phyloP scores from a whole-genome alignment of 2,888 invertebrate genomes.

The Melieria crassipennis region DNA sequence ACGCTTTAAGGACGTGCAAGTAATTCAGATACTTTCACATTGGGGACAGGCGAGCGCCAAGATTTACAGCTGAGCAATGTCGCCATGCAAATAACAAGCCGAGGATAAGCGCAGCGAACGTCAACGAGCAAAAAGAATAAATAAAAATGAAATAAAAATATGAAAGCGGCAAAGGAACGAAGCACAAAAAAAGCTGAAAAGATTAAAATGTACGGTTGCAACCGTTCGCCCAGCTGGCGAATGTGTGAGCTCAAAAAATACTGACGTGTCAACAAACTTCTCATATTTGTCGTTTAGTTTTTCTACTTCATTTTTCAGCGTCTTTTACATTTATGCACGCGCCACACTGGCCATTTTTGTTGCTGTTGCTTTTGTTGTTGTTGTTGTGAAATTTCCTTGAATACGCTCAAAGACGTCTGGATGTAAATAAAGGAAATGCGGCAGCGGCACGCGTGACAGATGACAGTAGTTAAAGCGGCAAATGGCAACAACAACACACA shows the following conservation, averaged over 20 bases:
- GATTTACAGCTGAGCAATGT: too few relatives aligned
- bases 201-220: background rate
- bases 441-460: background rate
- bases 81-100: background rate
- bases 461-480: conserved; percentile 3
- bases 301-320: too few relatives aligned
- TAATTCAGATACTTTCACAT: conserved; percentile 13
- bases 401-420: background rate
- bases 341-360: too few relatives aligned
- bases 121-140: background rate
- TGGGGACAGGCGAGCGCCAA: too few relatives aligned
- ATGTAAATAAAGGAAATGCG: background rate
- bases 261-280: conserved; percentile 31
- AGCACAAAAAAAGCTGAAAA: conserved; percentile 8
- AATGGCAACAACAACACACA: conserved; percentile 44
- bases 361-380: background rate
- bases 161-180: conserved; percentile 20
- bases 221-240: background rate
- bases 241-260: conserved; percentile 13
- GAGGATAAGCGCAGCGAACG: conserved; percentile 2
- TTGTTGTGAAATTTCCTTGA: background rate
- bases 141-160: conserved; percentile 19
- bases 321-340: too few relatives aligned
- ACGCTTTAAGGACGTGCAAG: conserved; percentile 8
- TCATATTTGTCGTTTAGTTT: conserved; percentile 10